Evolutionary conservation across 1,140 invertebrate species (phyloP), one percentile per base, ranked within the genome.

Genomic region (Potamilus streckersoni): DNA sequence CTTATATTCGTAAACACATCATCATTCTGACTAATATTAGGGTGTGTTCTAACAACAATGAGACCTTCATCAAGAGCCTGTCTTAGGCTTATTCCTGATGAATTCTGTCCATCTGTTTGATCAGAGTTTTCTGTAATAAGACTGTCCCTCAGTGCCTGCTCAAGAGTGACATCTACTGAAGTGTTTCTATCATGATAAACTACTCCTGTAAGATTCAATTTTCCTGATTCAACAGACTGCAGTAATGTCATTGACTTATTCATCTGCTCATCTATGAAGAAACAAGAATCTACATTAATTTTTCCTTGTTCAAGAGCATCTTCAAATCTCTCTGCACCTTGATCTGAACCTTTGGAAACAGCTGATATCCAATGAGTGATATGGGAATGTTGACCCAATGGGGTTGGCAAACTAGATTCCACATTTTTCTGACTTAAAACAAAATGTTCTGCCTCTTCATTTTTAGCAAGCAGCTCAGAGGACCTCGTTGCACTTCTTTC

Each of bases 11-110:
- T 70, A 49, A 56, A 58, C 59, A 72, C 75, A 23, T n/a, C 58
- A 64, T 58, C 60, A 65, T 70, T 23, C 19, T 61, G 64, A 3
- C 62, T 57, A 17, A 38, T 16, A 49, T 15, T 38, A 71, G 57
- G 19, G n/a, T 71, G 31, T 19, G 75, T 67, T 60, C 69, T 71
- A 19, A 77, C 56, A 20, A 64, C 69, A 4, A 82, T 38, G 56
- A 79, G 71, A 16, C 93, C 93, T 81, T 94, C 92, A 72, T 90
- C 90, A 19, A 96, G 91, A 20, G 94, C 95, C 84, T 93, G 90
- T 78, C 92, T 91, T 15, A 97, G 89, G 27, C 92, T 92, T 73
- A 94, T 90, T 85, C 95, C 95, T 84, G 93, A 92, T 78, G 93
- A 94, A 73, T 92, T 94, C 12, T 59, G 59, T 20, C 23, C 27